These are phyloP conservation scores for Tachyglossus aculeatus DNA, from an alignment of 2,797 vertebrate species.

Conservation along the genomic window DNA sequence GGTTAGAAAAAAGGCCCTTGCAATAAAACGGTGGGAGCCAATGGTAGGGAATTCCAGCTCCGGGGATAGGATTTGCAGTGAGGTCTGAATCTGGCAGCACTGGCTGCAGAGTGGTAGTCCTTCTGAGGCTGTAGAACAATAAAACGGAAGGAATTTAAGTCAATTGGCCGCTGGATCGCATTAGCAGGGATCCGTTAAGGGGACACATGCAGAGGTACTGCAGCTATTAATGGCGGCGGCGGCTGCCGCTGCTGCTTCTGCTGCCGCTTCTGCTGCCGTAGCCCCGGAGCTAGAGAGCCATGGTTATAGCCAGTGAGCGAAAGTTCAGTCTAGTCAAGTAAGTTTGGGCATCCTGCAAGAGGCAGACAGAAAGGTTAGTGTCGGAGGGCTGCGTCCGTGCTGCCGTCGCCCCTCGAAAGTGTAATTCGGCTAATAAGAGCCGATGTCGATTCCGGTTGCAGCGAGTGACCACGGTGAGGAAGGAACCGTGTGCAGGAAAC, in stretches of 20 bases:
- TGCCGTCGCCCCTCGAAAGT: conserved; percentile 26
- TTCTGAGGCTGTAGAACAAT: conserved; percentile 49
- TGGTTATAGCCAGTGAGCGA: not conserved
- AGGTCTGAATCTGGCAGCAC: conserved; percentile 33
- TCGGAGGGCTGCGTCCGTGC: not conserved
- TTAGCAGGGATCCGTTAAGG: conserved; percentile 18
- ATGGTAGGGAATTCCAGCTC: conserved; percentile 32
- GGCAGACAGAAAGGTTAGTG: conserved; percentile 25
- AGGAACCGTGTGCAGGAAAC: conserved; percentile 36
- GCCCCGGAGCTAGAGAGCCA: conserved; percentile 11
- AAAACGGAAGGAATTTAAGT: conserved; percentile 44
- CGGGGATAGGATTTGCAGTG: not conserved
- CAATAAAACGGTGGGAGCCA: conserved; percentile 54
- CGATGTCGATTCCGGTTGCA: conserved; percentile 54
- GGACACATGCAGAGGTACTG: not conserved
- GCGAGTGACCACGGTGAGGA: conserved; percentile 6
- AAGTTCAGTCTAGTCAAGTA: conserved; percentile 20
- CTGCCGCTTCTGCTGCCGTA: not conserved
- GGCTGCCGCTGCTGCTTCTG: no score
- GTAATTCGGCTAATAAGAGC: conserved; percentile 27
- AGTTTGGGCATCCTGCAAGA: not conserved
- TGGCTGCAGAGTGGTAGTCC: conserved; percentile 29
- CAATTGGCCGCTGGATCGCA: conserved; percentile 30
- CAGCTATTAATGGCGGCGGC: not conserved
- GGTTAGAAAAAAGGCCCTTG: not conserved